Evolutionary conservation across 2,113 vertebrate genomes (phyloP).

Genomic region (Microcebus ravelobensis): DNA sequence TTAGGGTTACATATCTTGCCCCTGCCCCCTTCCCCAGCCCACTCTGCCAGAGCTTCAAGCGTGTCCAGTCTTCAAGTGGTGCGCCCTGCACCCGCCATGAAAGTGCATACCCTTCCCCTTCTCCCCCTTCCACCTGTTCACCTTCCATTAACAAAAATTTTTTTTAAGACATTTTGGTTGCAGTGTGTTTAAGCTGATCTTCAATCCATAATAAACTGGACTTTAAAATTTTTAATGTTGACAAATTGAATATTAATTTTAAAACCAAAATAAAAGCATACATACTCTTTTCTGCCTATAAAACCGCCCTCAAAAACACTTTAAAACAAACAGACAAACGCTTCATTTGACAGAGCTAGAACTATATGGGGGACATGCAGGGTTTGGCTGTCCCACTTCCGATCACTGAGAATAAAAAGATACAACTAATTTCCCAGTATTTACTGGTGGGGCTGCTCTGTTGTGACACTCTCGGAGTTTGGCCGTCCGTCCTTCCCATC

Average conservation of each 20-base stretch:
- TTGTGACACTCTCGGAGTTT: too few relatives aligned
- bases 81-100: too few relatives aligned
- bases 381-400: neutral
- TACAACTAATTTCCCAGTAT: neutral
- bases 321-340: neutral
- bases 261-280: neutral
- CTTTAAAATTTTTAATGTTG: neutral
- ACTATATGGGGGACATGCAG: rapidly evolving
- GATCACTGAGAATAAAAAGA: neutral
- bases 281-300: neutral
- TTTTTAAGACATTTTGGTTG: too few relatives aligned
- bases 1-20: too few relatives aligned
- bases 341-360: neutral
- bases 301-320: neutral
- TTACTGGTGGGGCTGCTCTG: neutral
- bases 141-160: too few relatives aligned
- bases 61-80: too few relatives aligned
- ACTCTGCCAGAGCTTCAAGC: too few relatives aligned
- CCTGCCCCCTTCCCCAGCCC: too few relatives aligned
- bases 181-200: neutral
- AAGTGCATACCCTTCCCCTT: too few relatives aligned
- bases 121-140: too few relatives aligned
- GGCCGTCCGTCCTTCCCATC: neutral
- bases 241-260: neutral
- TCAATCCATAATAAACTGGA: neutral